Base-by-base conservation (phyloP, 2,113 vertebrate genomes). In the Parus major region DNA sequence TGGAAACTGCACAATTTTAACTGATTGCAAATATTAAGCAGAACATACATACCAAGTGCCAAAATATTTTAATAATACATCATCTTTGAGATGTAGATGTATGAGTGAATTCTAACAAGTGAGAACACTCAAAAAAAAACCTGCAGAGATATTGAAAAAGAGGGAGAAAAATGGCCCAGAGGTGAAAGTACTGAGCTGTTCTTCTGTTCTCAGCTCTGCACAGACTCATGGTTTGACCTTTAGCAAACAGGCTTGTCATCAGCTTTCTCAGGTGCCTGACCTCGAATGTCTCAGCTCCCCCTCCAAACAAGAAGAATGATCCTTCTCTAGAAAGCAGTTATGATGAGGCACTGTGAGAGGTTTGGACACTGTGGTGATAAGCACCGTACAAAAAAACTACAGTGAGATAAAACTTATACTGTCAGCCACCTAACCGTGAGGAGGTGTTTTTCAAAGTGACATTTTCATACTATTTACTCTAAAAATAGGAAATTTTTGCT, bases 41-140 rank as follows among this genome's bases (percentile, higher is more conserved):
- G 47, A 82, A 92, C 63, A 60, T 47, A 49, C 5, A 29, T 36
- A 33, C 31, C 36, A 86, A 36, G 5, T 80, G 71, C 27, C 68
- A 91, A 94, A 94, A 80, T 73, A 85, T 94, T 92, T 92, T 44
- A 85, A 73, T 56, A 76, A 53, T 82, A 36, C 13, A 59, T 53
- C 35, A 44, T 56, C 4, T 76, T 77, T 80, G 66, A 77, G 35
- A 53, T 66, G 53, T 27, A 68, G 64, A 55, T 36, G 35, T 66
- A 28, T 31, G 12, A 60, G 18, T 49, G 25, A 94, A 92, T 80
- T 77, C 35, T 88, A 64, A 71, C 39, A 81, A 60, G 47, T 35
- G 25, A 88, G 55, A 92, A 81, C n/a, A n/a, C 27, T 33, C 19
- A 7, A 23, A 65, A 39, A 88, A 69, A 24, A 0, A n/a, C n/a